Evolutionary conservation across 2,888 invertebrate genomes (phyloP), one percentile per base, ranked within the genome.

Genomic region (Pristionchus entomophagus): DNA sequence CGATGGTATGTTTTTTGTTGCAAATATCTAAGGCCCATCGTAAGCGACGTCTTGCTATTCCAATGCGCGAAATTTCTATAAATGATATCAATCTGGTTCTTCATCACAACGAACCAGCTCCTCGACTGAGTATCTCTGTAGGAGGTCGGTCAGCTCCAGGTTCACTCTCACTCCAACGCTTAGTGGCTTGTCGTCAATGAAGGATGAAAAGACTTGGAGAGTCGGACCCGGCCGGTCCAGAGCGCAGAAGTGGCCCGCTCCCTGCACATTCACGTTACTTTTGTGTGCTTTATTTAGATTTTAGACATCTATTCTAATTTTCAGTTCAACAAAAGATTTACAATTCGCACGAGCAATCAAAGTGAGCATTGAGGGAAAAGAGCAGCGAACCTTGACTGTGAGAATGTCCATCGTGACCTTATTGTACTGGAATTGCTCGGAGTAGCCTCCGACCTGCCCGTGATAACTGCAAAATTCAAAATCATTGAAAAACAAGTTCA

Each of bases 321-420:
- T n/a, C n/a, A n/a, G n/a, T n/a, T n/a, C n/a, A n/a, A n/a, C n/a
- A n/a, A n/a, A n/a, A n/a, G n/a, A n/a, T n/a, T n/a, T n/a, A n/a
- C n/a, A n/a, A n/a, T n/a, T n/a, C n/a, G n/a, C n/a, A n/a, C n/a
- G n/a, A n/a, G n/a, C n/a, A n/a, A n/a, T n/a, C n/a, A n/a, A n/a
- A n/a, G n/a, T n/a, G n/a, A n/a, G n/a, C n/a, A n/a, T n/a, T n/a
- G n/a, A n/a, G n/a, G n/a, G n/a, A n/a, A n/a, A n/a, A n/a, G n/a
- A n/a, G n/a, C n/a, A n/a, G n/a, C 29, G 12, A 59, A 88, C 89
- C 87, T 90, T 90, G 17, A 90, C 89, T 12, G 91, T 91, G 26
- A 91, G 62, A 45, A 89, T 86, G 85, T 91, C 91, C 53, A 91
- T 77, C n/a, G 84, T 86, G 45, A 89, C 62, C 32, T 86, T 78